A percentile compares a stretch with the other conserved stretches of the same genome.
These are phyloP conservation scores for Oryzias celebensis DNA, from an alignment of 2,113 vertebrate genomes.

Conservation along the genomic window DNA sequence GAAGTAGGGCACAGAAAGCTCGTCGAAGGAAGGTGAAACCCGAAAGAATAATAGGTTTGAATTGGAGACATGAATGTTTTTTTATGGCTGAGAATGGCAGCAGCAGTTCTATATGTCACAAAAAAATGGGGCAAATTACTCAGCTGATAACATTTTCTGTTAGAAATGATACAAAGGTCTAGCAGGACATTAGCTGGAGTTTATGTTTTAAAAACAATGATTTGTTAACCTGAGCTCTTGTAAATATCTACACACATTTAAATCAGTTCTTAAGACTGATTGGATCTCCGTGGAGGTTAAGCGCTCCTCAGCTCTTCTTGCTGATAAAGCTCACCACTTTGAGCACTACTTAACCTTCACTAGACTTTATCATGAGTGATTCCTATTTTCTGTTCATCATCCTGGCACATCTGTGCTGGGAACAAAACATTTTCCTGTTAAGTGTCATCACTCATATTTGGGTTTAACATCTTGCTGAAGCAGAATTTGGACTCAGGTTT, in stretches of 20 bases:
- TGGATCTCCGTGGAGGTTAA: background rate
- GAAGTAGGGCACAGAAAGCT: constrained; percentile 52
- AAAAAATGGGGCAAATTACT: too few species aligned
- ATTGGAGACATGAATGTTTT: too few species aligned
- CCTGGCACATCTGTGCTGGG: background rate
- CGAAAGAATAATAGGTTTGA: too few species aligned
- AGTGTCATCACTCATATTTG: too few species aligned
- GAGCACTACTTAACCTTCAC: constrained; percentile 13
- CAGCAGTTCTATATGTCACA: too few species aligned
- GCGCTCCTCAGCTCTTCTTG: background rate
- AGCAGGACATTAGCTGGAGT: background rate
- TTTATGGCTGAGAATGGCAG: too few species aligned
- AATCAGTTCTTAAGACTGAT: background rate
- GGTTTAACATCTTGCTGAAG: background rate
- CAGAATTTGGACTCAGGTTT: constrained; percentile 18
- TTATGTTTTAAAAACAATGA: background rate
- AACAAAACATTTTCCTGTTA: background rate
- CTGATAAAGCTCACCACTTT: background rate
- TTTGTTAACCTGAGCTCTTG: background rate
- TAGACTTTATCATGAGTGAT: background rate
- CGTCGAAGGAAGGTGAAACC: too few species aligned
- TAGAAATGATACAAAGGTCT: background rate
- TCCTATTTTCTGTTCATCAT: background rate
- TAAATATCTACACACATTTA: background rate
- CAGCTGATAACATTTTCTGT: too few species aligned